Evolutionary conservation across 2,888 invertebrate genomes (phyloP), one percentile per base, ranked within the genome.

Genomic region (Synanthedon tipuliformis): DNA sequence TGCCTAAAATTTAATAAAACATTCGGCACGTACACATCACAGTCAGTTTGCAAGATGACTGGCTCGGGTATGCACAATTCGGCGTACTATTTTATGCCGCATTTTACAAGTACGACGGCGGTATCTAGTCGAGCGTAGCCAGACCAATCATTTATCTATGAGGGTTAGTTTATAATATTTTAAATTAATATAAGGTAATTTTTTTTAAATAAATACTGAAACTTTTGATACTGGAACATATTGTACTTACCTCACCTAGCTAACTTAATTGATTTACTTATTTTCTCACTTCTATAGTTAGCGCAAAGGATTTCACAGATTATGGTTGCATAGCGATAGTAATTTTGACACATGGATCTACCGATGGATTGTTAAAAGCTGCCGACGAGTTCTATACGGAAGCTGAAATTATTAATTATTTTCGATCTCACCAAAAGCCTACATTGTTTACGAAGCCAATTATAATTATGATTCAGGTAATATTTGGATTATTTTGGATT

Each of bases 301-400:
- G 62, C 23, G 56, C 60, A 3, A 55, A 56, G 15, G 67, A 78
- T 53, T 81, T 78, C 53, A 76, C 74, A 0, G 72, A 80, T 18
- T 82, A 81, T 51, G 83, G 83, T 0, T 84, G 84, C 53, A 62
- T 84, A 3, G 78, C 70, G 0, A 68, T 82, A 1, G 78, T 71
- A 0, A 70, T 85, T 1, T 58, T 85, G 2, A 82, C 85, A 0
- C 84, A 84, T 49, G 85, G 85, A 0, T 65, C 73, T 0, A 62
- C 65, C 4, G 60, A 75, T 4, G 84, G 84, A 0, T 56, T 69
- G 1, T 62, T 85, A 2, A 61, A 70, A 5, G 83, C 84, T 0
- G 75, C 68, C 50, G 83, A 84, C 53, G 63, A 65, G 52, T 61
- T 63, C 1, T 83, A 76, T 62, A 73, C 67, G 23, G 83, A 84